A percentile compares a stretch with the other conserved stretches of the same genome.
Conservation (phyloP, 2,888 invertebrate genomes). For the Cecidostiba fungosa region DNA sequence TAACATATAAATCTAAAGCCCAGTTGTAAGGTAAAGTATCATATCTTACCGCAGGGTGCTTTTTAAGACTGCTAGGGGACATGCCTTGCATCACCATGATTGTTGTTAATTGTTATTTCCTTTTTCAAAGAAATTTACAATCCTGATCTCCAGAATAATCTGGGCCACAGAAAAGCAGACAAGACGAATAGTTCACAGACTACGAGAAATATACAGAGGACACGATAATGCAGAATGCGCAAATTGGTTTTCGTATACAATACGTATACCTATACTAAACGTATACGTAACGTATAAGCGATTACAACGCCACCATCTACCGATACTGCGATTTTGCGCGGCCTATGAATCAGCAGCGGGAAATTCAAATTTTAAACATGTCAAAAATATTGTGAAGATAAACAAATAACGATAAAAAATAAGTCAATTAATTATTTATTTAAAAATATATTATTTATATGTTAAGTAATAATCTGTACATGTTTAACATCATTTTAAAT, state of each 20-base stretch:
- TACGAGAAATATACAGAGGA: not conserved
- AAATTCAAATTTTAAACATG: not conserved
- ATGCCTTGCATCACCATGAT: slow-evolving; percentile 86
- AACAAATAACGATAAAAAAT: not conserved
- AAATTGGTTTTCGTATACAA: no score
- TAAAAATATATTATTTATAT: not conserved
- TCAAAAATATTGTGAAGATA: not conserved
- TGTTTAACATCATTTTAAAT: not conserved
- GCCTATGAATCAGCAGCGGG: not conserved
- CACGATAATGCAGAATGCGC: not conserved
- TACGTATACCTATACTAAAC: no score
- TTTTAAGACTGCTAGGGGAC: slow-evolving; percentile 86
- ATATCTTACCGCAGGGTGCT: slow-evolving; percentile 89
- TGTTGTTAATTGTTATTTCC: not conserved
- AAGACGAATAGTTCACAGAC: not conserved
- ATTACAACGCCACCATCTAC: not conserved
- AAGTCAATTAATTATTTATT: not conserved
- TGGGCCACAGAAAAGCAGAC: slow-evolving; percentile 12
- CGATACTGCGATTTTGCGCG: not conserved
- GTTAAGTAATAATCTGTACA: not conserved
- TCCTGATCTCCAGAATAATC: not conserved
- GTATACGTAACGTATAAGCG: not conserved
- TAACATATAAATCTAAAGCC: not conserved
- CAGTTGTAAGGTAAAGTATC: not conserved
- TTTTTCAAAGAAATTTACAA: not conserved